Conservation (phyloP, 2,888 invertebrate species). For the Melipona beecheii region DNA sequence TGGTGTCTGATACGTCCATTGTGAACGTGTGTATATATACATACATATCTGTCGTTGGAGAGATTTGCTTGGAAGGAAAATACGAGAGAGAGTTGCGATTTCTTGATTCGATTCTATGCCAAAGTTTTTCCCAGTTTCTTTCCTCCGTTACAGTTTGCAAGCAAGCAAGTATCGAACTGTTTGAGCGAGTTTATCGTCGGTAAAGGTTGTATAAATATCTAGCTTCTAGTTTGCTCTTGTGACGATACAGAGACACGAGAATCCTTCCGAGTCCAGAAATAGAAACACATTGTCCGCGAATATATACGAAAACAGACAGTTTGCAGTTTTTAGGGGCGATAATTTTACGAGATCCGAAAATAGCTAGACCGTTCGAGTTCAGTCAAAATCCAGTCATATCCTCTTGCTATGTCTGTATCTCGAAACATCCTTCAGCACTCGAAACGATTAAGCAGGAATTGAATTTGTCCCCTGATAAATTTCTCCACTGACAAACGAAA, state of each 20-base stretch:
- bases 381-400: too few species aligned
- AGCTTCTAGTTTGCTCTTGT: too few species aligned
- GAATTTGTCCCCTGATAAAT: neutral
- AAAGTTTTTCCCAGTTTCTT: neutral
- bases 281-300: too few species aligned
- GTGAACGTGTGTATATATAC: neutral
- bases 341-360: too few species aligned
- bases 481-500: neutral
- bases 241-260: too few species aligned
- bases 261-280: too few species aligned
- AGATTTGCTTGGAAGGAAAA: neutral
- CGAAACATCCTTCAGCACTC: neutral
- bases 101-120: neutral
- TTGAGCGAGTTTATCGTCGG: neutral
- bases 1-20: neutral
- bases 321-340: too few species aligned
- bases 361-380: too few species aligned
- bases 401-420: fast-evolving
- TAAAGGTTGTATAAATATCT: neutral
- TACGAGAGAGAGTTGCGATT: neutral
- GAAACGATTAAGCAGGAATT: neutral
- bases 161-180: neutral
- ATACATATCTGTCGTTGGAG: too few species aligned
- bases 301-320: too few species aligned
- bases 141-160: neutral